Conservation (phyloP, 2,113 vertebrate species). For the Pseudopodoces humilis region DNA sequence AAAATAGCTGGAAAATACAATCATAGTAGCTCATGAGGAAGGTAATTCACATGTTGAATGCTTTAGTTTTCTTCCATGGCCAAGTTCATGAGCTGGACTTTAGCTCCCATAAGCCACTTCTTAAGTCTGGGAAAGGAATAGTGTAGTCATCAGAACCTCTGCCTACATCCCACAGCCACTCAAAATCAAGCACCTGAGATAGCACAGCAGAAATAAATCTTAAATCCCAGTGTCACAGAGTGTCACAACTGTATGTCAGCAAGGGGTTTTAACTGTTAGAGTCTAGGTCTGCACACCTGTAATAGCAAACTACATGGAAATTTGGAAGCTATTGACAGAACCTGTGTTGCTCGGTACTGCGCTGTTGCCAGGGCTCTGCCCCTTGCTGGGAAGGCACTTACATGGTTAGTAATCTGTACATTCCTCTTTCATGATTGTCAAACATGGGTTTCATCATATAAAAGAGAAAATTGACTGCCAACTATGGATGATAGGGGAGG, state of each 20-base stretch:
- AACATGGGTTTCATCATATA: neutral
- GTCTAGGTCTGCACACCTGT: neutral
- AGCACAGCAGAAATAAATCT: neutral
- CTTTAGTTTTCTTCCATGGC: neutral
- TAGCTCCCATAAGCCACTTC: neutral
- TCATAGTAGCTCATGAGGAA: neutral
- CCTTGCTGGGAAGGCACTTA: neutral
- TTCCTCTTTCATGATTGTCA: neutral
- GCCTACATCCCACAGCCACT: neutral
- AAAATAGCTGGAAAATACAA: neutral
- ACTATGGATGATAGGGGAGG: neutral
- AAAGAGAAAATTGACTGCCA: neutral
- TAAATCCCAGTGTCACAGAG: neutral
- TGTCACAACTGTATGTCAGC: neutral
- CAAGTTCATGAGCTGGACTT: neutral
- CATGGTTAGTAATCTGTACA: rapidly evolving
- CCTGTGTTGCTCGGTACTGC: neutral
- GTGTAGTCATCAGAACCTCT: neutral
- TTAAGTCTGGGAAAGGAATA: neutral
- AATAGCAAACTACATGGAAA: neutral
- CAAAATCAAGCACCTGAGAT: neutral
- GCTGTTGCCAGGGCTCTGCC: neutral
- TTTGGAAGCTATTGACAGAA: neutral
- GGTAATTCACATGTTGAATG: neutral
- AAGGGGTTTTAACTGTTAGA: neutral